Conservation (phyloP, 2,113 vertebrate genomes). For the Halichoerus grypus region DNA sequence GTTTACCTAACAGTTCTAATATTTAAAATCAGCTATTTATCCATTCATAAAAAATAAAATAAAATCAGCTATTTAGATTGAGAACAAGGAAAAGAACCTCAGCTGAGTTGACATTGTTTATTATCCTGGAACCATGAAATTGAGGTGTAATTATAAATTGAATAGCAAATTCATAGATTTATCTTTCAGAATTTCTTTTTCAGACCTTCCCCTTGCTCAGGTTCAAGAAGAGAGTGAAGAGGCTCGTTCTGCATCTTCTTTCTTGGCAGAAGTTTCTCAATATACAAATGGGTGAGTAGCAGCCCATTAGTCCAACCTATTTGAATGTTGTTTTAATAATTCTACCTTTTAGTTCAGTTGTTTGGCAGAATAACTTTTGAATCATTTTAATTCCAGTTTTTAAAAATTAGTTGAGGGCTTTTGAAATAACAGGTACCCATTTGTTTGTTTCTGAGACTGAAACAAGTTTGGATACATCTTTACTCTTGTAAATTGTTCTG, state of each 20-base stretch:
- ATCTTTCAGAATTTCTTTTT: conserved; percentile 65
- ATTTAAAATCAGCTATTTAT: conserved; percentile 38
- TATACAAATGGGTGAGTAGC: conserved; percentile 90
- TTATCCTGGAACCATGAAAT: conserved; percentile 31
- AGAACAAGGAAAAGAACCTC: background rate
- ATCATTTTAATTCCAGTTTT: conserved; percentile 54
- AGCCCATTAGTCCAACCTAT: background rate
- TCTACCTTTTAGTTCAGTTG: background rate
- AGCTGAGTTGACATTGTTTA: background rate
- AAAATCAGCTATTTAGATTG: conserved; percentile 36
- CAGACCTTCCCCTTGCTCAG: conserved; percentile 87
- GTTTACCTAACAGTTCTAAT: conserved; percentile 27
- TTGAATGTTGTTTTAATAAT: conserved; percentile 15
- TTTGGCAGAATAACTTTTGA: conserved; percentile 22
- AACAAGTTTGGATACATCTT: conserved; percentile 7
- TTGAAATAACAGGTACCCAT: conserved; percentile 18
- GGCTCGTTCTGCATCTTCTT: conserved; percentile 88
- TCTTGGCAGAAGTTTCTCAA: conserved; percentile 89
- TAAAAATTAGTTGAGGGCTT: background rate
- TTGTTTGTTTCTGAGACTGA: conserved; percentile 35
- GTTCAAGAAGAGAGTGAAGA: conserved; percentile 91
- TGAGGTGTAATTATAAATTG: background rate
- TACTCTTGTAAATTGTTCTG: background rate
- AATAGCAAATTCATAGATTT: conserved; percentile 39
- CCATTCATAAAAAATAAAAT: too few species aligned